Conservation (phyloP, 1,140 invertebrate species). For the Luehdorfia chinensis region DNA sequence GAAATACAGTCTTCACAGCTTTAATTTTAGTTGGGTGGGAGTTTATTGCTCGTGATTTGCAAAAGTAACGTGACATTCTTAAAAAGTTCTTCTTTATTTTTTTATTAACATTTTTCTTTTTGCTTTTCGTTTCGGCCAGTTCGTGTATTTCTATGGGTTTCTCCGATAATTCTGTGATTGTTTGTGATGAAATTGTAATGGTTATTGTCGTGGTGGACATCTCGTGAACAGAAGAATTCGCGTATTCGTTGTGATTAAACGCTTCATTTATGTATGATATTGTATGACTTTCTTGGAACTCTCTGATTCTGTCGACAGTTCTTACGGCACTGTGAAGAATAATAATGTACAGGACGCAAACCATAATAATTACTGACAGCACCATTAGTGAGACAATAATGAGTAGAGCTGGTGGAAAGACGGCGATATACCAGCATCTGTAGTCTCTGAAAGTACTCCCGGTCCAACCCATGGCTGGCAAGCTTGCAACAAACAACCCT, state of each 20-base stretch:
- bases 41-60: neutral
- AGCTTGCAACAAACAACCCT: constrained; percentile 35
- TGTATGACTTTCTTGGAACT: constrained; percentile 28
- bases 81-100: constrained; percentile 1
- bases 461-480: constrained; percentile 42
- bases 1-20: constrained; percentile 36
- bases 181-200: constrained; percentile 23
- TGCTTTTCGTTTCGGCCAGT: neutral
- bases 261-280: constrained; percentile 30
- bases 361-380: constrained; percentile 32
- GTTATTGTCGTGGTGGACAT: constrained; percentile 25
- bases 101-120: neutral
- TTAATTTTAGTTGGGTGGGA: constrained; percentile 33
- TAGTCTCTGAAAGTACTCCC: constrained; percentile 33
- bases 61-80: neutral
- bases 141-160: constrained; percentile 25
- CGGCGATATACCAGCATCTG: constrained; percentile 39
- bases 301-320: constrained; percentile 36
- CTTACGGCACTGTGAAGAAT: constrained; percentile 37
- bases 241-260: constrained; percentile 11
- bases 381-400: constrained; percentile 32
- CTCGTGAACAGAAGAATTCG: constrained; percentile 5
- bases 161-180: constrained; percentile 7
- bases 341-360: constrained; percentile 33
- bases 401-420: constrained; percentile 33